phyloP scores from a whole-genome alignment of 2,113 vertebrate species.

The Brachionichthys hirsutus region DNA sequence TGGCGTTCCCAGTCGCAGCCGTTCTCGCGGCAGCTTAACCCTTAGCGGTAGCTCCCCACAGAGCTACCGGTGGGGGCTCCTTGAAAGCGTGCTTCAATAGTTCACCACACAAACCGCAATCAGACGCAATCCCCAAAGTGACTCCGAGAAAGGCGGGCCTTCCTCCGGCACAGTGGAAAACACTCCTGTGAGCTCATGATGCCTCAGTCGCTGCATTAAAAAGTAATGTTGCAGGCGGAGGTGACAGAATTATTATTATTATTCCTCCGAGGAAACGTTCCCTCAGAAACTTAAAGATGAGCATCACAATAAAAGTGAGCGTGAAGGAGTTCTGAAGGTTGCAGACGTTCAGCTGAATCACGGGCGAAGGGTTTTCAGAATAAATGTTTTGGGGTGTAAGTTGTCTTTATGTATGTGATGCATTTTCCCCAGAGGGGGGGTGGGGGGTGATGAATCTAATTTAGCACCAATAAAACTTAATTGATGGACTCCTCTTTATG shows the following conservation, averaged over 20 bases:
- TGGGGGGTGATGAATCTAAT: constrained; percentile 80
- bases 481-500: constrained; percentile 81
- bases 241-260: constrained; percentile 65
- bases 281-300: too few species aligned
- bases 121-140: constrained; percentile 66
- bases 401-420: constrained; percentile 78
- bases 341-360: constrained; percentile 58
- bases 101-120: constrained; percentile 67
- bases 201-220: constrained; percentile 62
- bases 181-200: constrained; percentile 50
- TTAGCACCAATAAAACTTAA: constrained; percentile 82
- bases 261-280: constrained; percentile 58
- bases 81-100: constrained; percentile 68
- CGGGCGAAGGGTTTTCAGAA: constrained; percentile 65
- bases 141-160: constrained; percentile 38
- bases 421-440: constrained; percentile 72
- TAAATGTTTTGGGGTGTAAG: constrained; percentile 77
- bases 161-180: constrained; percentile 39
- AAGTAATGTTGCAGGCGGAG: constrained; percentile 69
- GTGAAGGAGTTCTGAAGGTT: constrained; percentile 53
- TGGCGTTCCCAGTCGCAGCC: too few species aligned
- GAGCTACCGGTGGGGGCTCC: too few species aligned
- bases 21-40: too few species aligned
- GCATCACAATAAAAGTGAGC: too few species aligned
- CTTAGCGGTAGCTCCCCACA: constrained; percentile 34